Evolutionary conservation across 2,888 invertebrate species (phyloP), one percentile per base, ranked within the genome.

Genomic region (Dexiosoma caninum): DNA sequence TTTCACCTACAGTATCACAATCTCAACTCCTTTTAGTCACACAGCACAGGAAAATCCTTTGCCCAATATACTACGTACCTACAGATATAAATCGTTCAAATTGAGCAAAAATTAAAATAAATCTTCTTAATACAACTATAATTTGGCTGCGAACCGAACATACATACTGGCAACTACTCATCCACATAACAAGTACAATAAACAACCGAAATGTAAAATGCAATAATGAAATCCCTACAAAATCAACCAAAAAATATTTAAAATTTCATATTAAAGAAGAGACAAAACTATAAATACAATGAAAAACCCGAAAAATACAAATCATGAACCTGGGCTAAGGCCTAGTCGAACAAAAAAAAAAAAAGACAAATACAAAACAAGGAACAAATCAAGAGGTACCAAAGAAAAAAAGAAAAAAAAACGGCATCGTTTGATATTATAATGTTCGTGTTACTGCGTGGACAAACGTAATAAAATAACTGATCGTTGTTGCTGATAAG

Each of bases 381-480:
- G 19, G 30, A 37, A n/a, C 19, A 71, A 40, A 35, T 46, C 42
- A 55, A 46, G 16, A 70, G 46, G 46, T 57, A 49, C 40, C 40
- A 64, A 21, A n/a, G 55, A 55, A 74, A 37, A 27, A 37, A 46
- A 49, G 10, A 40, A 84, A 40, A 66, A 19, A 37, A 85, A 85
- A 86, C 88, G 88, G 88, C 88, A 85, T 87, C 89, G 82, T 87
- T 89, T 87, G 88, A 87, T 88, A 87, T 88, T 87, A 88, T 88
- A 89, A 89, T 89, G 90, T 89, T 89, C 90, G 89, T 90, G 90
- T 89, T 89, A 86, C 85, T 86, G 86, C 86, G 87, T 88, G 88
- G 88, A 89, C 89, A 89, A 89, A 88, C 89, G 90, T 87, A 89
- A 89, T 89, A 89, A 89, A 89, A 89, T 89, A 89, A 89, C 90